phyloP scores from a whole-genome alignment of 2,113 vertebrate genomes.

The Psephotus haematonotus region DNA sequence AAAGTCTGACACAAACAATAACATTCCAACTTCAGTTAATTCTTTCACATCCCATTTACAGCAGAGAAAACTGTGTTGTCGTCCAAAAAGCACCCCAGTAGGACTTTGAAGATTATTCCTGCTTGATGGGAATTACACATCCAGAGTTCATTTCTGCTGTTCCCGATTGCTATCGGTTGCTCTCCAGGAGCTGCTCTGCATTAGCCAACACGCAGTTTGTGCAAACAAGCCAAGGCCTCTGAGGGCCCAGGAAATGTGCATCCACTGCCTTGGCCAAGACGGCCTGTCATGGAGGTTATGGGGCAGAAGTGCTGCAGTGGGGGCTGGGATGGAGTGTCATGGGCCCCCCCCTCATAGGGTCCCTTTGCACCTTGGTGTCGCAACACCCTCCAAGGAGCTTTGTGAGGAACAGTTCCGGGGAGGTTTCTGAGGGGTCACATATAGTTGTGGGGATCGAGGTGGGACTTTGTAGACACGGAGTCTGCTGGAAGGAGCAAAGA shows the following conservation, averaged over 20 bases:
- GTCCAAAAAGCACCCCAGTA: constrained; percentile 60
- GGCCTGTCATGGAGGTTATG: accelerated
- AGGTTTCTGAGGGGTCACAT: background rate
- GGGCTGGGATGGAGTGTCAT: background rate
- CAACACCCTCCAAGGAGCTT: background rate
- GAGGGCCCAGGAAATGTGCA: constrained; percentile 13
- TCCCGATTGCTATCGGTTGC: constrained; percentile 31
- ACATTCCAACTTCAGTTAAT: constrained; percentile 68
- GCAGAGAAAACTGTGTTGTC: constrained; percentile 27
- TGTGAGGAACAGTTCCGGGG: accelerated
- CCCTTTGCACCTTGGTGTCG: background rate
- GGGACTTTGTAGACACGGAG: background rate
- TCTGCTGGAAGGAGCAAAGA: background rate
- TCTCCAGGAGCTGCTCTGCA: constrained; percentile 56
- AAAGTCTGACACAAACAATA: constrained; percentile 75
- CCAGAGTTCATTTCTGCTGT: constrained; percentile 51
- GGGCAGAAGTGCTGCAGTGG: accelerated
- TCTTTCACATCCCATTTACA: constrained; percentile 68
- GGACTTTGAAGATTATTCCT: constrained; percentile 72
- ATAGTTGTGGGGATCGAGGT: background rate
- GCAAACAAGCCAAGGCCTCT: constrained; percentile 23
- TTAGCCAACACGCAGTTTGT: constrained; percentile 31
- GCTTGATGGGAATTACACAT: constrained; percentile 61
- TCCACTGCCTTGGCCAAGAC: background rate
- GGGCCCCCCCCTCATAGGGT: accelerated